Conservation (phyloP, 2,797 vertebrate genomes). For the Poliocrania exsul region DNA sequence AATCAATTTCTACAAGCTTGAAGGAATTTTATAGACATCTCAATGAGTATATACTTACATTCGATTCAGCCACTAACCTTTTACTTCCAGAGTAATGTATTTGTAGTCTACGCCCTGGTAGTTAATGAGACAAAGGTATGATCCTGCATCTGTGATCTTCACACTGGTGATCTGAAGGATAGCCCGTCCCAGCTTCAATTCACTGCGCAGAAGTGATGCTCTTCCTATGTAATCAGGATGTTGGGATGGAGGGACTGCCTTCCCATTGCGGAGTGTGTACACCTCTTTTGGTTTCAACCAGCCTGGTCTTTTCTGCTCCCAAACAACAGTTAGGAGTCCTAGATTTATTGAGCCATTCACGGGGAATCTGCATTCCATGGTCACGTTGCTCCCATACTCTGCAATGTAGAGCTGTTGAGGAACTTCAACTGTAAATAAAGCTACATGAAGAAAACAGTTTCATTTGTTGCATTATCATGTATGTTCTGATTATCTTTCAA, state of each 20-base stretch:
- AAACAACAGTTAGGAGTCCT: conserved; percentile 74
- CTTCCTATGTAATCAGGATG: conserved; percentile 66
- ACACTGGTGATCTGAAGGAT: conserved; percentile 79
- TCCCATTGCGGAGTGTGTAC: conserved; percentile 60
- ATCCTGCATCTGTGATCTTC: conserved; percentile 81
- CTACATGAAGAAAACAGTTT: conserved; percentile 47
- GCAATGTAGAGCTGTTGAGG: conserved; percentile 70
- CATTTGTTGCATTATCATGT: background rate
- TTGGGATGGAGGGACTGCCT: conserved; percentile 15
- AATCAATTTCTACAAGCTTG: background rate
- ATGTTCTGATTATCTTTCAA: background rate
- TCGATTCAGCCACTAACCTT: conserved; percentile 74
- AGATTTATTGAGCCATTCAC: conserved; percentile 5
- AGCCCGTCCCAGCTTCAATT: conserved; percentile 76
- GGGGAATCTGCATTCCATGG: conserved; percentile 86
- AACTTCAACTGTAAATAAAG: conserved; percentile 84
- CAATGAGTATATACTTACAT: background rate
- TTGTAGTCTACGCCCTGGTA: conserved; percentile 82
- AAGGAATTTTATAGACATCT: background rate
- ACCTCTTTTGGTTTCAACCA: conserved; percentile 54
- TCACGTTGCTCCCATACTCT: conserved; percentile 74
- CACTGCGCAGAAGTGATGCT: conserved; percentile 70
- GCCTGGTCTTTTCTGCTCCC: conserved; percentile 67
- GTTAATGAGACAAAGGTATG: conserved; percentile 83
- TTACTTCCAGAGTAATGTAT: conserved; percentile 79